These are phyloP conservation scores for Toxonevra muliebris DNA, from an alignment of 2,888 invertebrate genomes.

Conservation along the genomic window DNA sequence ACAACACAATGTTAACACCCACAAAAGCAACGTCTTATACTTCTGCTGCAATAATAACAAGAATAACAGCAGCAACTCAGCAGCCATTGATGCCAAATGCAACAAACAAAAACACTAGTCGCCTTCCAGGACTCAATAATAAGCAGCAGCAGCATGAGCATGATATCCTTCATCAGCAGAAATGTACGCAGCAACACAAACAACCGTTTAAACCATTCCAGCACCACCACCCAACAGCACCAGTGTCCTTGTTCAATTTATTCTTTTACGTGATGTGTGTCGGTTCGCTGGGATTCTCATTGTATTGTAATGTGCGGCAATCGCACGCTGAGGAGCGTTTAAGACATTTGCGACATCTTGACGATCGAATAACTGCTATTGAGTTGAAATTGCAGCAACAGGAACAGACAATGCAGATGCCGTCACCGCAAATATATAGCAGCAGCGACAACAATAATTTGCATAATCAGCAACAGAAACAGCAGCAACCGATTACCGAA, in stretches of 20 bases:
- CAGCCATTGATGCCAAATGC: constrained; percentile 39
- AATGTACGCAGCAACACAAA: constrained; percentile 36
- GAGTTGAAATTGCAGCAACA: constrained; percentile 54
- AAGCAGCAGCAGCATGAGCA: constrained; percentile 19
- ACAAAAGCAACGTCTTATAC: too few species aligned
- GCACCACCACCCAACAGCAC: constrained; percentile 6
- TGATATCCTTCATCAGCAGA: constrained; percentile 20
- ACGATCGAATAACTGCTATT: constrained; percentile 61
- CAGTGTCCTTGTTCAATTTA: constrained; percentile 59
- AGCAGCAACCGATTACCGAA: constrained; percentile 32
- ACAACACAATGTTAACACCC: constrained; percentile 24
- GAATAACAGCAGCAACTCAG: constrained; percentile 31
- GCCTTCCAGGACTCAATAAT: constrained; percentile 43
- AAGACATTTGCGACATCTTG: constrained; percentile 60
- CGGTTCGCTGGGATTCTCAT: constrained; percentile 62
- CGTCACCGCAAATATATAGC: constrained; percentile 10
- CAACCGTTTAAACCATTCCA: constrained; percentile 25
- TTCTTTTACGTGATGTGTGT: constrained; percentile 63
- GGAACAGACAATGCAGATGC: constrained; percentile 22
- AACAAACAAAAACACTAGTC: constrained; percentile 41
- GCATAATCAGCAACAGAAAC: constrained; percentile 28
- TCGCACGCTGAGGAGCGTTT: constrained; percentile 60
- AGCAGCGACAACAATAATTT: constrained; percentile 23
- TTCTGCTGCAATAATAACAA: too few species aligned
- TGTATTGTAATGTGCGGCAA: constrained; percentile 63